Evolutionary conservation across 2,113 vertebrate species (phyloP).

Genomic region (Sarotherodon lohbergeri): DNA sequence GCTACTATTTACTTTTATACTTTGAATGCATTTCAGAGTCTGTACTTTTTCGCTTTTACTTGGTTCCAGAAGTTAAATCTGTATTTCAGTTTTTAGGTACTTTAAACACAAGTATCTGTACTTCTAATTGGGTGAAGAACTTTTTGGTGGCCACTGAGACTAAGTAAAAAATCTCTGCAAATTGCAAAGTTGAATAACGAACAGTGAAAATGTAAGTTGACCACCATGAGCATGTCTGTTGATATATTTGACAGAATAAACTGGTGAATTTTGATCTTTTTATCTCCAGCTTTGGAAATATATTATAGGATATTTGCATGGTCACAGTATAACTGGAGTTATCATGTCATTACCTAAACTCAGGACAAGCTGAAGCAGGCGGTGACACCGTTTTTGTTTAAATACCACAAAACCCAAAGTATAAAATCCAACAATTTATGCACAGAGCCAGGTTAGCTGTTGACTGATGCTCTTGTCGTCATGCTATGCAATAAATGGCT

Average conservation of each 20-base stretch:
- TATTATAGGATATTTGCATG: neutral
- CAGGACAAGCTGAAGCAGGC: neutral
- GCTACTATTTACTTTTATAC: neutral
- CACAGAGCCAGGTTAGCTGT: neutral
- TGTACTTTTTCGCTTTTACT: neutral
- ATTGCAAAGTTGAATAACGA: neutral
- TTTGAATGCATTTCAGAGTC: neutral
- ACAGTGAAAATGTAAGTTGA: neutral
- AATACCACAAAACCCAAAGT: neutral
- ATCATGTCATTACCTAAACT: neutral
- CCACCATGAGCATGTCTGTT: neutral
- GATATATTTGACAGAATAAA: neutral
- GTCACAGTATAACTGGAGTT: neutral
- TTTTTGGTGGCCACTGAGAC: neutral
- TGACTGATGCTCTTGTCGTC: neutral
- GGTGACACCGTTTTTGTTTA: neutral
- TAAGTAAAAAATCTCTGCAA: neutral
- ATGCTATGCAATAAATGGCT: neutral
- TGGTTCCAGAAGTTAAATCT: neutral
- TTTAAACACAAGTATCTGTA: neutral
- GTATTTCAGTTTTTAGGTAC: neutral
- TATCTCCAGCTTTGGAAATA: neutral
- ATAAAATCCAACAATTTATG: neutral
- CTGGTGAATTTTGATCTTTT: neutral
- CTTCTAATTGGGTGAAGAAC: neutral